These are phyloP conservation scores for Nomada hirtipes DNA, from an alignment of 2,888 invertebrate genomes.

Conservation along the genomic window DNA sequence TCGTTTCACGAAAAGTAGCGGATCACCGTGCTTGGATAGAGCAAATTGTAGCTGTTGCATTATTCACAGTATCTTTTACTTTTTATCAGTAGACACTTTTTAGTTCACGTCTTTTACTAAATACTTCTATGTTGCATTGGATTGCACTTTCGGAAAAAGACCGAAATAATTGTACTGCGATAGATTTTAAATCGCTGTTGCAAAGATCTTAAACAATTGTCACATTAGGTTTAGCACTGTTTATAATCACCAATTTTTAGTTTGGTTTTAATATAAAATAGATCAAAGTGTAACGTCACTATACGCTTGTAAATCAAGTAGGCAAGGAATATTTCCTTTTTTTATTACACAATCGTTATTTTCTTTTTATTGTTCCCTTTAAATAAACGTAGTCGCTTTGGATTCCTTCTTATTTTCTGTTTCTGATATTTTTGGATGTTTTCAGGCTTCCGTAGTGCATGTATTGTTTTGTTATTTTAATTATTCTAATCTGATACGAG, in stretches of 20 bases:
- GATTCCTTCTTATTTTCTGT: slow-evolving; percentile 24
- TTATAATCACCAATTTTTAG: not conserved
- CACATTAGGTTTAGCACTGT: not conserved
- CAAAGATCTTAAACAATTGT: not conserved
- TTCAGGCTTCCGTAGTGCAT: slow-evolving; percentile 72
- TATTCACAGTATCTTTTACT: slow-evolving; percentile 9
- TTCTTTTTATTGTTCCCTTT: not conserved
- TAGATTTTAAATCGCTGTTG: not conserved
- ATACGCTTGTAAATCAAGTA: slow-evolving; percentile 9
- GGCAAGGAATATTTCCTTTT: not conserved
- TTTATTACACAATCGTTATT: not conserved
- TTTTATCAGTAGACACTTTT: slow-evolving; percentile 4
- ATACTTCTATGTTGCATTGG: not conserved
- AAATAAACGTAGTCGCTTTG: slow-evolving; percentile 22
- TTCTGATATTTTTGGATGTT: slow-evolving; percentile 50
- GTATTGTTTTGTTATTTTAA: slow-evolving; percentile 65
- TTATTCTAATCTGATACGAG: slow-evolving; percentile 74
- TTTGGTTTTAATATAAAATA: not conserved
- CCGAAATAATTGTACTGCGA: not conserved
- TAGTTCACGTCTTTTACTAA: not conserved
- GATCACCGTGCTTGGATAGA: slow-evolving; percentile 40
- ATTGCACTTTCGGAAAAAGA: slow-evolving; percentile 1
- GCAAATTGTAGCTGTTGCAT: slow-evolving; percentile 24
- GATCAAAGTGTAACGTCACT: not conserved
- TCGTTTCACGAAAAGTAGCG: slow-evolving; percentile 25